A percentile compares a stretch with the other conserved stretches of the same genome.
Conservation (phyloP, 2,888 invertebrate species). For the Halictus ligatus region DNA sequence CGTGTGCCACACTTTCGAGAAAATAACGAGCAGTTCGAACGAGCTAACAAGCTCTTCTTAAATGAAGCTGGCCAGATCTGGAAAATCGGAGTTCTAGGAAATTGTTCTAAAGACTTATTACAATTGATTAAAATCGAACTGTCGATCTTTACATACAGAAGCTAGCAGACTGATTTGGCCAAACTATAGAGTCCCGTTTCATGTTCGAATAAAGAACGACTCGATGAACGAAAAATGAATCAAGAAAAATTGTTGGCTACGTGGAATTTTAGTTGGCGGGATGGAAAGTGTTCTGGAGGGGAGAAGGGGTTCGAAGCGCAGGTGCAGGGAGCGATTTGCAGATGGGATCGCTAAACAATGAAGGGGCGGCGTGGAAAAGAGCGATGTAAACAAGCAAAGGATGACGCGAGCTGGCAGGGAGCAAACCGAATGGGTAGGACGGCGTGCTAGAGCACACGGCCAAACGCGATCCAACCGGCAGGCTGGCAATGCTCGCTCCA, state of each 20-base stretch:
- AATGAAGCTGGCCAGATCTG: neutral
- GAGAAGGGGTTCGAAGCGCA: neutral
- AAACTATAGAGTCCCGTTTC: no score
- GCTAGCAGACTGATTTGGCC: no score
- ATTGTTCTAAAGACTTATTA: neutral
- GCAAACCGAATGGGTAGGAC: constrained; percentile 27
- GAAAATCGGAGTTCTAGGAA: no score
- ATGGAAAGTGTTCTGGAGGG: neutral
- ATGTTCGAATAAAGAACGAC: no score
- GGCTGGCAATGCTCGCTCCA: constrained; percentile 71
- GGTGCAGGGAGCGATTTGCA: constrained; percentile 9
- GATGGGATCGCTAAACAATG: constrained; percentile 20
- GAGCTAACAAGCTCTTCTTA: neutral
- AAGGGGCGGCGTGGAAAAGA: constrained; percentile 20
- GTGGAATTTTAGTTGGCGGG: neutral
- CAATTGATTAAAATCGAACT: neutral
- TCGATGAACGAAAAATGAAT: no score
- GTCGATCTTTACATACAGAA: no score
- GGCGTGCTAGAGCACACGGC: constrained; percentile 42
- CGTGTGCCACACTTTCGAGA: neutral
- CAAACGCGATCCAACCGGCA: constrained; percentile 46
- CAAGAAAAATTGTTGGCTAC: no score
- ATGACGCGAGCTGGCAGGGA: constrained; percentile 38
- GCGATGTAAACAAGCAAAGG: constrained; percentile 51
- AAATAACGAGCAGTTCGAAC: constrained; percentile 9